Evolutionary conservation across 2,113 vertebrate genomes (phyloP), one percentile per base, ranked within the genome.

Genomic region (Herpetotheres cachinnans): DNA sequence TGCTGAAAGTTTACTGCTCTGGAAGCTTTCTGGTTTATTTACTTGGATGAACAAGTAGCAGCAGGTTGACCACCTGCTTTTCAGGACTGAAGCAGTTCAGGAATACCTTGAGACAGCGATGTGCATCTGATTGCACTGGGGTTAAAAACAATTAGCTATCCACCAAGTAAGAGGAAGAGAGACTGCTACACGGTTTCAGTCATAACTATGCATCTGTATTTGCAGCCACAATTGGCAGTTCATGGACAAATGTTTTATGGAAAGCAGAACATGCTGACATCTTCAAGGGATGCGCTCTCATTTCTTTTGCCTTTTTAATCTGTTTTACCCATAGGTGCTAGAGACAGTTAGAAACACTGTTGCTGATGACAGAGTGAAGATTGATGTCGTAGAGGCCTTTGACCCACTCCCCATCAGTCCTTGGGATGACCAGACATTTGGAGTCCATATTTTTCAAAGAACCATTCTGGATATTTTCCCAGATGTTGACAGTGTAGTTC

Each of bases 391-490:
- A 13, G 10, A 82, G 6, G 98, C 98, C 22, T 98, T 99, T 93
- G 99, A 99, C 79, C 99, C 99, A 1, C 95, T 98, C 26, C 99
- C 99, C 3, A 5, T 98, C 97, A 99, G 99, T 80, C 98, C 99
- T 4, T 98, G 96, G 81, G 98, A 99, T 73, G 98, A 99, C 59
- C 97, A 96, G 56, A 97, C 99, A 2, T 99, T 99, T 81, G 99
- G 99, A 66, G 98, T 98, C 94, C 99, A 99, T 89, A 95, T 99
- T 95, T 98, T 99, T 44, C 99, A 98, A 91, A 99, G 98, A 93
- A 99, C 99, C 5, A 91, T 99, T 71, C 90, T 98, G 92, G 98
- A 99, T 49, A 96, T 98, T 94, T 99, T 99, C 97, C 99, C 99
- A n/a, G 95, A 98, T 79, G 94, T 99, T 70, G 90, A 84, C 77